A percentile compares a stretch with the other conserved stretches of the same genome.
Conservation (phyloP, 2,113 vertebrate genomes). For the Sceloporus tristichus region DNA sequence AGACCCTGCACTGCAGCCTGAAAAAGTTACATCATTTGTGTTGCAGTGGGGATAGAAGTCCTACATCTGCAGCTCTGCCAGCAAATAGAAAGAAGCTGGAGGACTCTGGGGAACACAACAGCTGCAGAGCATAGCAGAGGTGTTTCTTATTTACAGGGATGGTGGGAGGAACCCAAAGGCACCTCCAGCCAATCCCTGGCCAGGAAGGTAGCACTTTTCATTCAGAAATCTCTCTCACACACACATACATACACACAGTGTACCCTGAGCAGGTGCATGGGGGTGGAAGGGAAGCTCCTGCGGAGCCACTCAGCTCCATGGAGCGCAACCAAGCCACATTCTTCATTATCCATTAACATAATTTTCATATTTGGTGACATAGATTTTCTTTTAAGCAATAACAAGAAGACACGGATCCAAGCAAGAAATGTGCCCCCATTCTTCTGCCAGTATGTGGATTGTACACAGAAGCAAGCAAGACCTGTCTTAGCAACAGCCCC, state of each 20-base stretch:
- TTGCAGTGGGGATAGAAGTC: neutral
- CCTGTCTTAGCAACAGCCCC: neutral
- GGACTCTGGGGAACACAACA: neutral
- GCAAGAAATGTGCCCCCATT: neutral
- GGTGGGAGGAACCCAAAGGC: neutral
- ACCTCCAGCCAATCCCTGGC: neutral
- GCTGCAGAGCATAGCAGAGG: neutral
- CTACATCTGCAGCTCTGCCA: constrained; percentile 24
- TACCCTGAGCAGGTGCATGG: neutral
- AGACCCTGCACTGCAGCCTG: neutral
- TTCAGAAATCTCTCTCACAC: too few species aligned
- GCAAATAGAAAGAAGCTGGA: neutral
- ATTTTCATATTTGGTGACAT: neutral
- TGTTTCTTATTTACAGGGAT: constrained; percentile 7
- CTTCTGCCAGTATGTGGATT: neutral
- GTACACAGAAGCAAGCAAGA: neutral
- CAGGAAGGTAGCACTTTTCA: neutral
- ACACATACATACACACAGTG: neutral
- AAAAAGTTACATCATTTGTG: constrained; percentile 27
- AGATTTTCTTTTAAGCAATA: neutral
- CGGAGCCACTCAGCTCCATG: neutral
- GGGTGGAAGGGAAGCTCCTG: neutral
- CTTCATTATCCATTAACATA: neutral
- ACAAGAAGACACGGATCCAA: neutral
- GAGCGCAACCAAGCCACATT: neutral